Evolutionary conservation across 2,888 invertebrate species (phyloP), one percentile per base, ranked within the genome.

Genomic region (Pecten maximus): DNA sequence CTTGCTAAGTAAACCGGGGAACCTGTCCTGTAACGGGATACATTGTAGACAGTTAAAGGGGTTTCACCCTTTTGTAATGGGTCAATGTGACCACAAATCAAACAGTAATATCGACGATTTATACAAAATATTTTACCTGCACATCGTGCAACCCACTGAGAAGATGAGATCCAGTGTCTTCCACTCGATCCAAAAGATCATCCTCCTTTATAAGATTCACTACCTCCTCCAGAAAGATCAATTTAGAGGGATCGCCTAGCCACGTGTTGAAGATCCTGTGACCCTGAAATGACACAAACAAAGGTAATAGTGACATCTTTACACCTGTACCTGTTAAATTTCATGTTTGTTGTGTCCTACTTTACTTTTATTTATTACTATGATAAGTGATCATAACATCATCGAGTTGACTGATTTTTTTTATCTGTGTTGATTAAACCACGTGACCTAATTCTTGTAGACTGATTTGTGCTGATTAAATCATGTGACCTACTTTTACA

Each of bases 241-340:
- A 96, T 97, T 99, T 99, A 91, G 98, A 98, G 2, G 99, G 99
- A 97, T 99, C 99, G 15, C 99, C 99, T 98, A 99, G 98, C 99
- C 99, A 99, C 0, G 99, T 99, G 97, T 99, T 99, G 97, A 99
- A 99, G 93, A 99, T 98, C 91, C 99, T 97, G 96, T 98, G 99
- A 0, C 98, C 96, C 97, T 97, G 88, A 44, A 92, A 91, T 74
- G 74, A 74, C 35, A 54, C 50, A 12, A 19, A 54, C 23, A 54
- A 10, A 23, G 15, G 23, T 16, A 54, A 54, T 54, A 2, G 2
- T 19, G 2, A 54, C 3, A 54, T 44, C 44, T 12, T 12, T 12
- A 44, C 44, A 12, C 44, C 44, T 44, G 44, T 44, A 44, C 6
- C 6, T 44, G 6, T 12, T 12, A 44, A 44, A n/a, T n/a, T n/a